Conservation (phyloP, 64 coral and sea anemone species). For the Actinia tenebrosa region DNA sequence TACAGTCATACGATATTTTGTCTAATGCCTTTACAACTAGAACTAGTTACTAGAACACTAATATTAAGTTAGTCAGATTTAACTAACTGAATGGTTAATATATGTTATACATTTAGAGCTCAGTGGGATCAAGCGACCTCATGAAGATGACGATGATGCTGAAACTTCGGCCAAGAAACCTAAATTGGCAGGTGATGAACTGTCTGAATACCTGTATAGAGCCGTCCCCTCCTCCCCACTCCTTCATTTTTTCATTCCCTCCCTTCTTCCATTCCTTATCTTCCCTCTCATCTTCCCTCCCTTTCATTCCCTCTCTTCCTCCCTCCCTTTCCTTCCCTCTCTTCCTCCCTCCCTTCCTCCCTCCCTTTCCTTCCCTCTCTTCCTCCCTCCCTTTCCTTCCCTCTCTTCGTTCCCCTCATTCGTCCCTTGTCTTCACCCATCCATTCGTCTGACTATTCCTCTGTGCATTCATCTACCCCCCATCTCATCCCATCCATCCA, state of each 20-base stretch:
- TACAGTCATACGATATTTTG: too few relatives aligned
- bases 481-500: background rate
- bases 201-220: background rate
- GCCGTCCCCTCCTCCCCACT: background rate
- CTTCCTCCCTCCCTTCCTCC: too few relatives aligned
- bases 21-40: too few relatives aligned
- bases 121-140: background rate
- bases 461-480: background rate
- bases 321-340: too few relatives aligned
- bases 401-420: background rate
- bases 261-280: background rate
- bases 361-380: background rate
- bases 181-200: conserved; percentile 73
- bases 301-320: background rate
- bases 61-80: background rate
- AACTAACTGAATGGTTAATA: background rate
- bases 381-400: too few relatives aligned
- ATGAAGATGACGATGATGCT: conserved; percentile 29
- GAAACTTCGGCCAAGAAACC: conserved; percentile 45
- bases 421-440: background rate
- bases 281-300: background rate
- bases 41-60: too few relatives aligned
- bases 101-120: background rate
- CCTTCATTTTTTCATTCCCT: background rate
- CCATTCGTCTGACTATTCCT: background rate